phyloP scores from a whole-genome alignment of 2,797 vertebrate genomes.

The Natrix natrix region DNA sequence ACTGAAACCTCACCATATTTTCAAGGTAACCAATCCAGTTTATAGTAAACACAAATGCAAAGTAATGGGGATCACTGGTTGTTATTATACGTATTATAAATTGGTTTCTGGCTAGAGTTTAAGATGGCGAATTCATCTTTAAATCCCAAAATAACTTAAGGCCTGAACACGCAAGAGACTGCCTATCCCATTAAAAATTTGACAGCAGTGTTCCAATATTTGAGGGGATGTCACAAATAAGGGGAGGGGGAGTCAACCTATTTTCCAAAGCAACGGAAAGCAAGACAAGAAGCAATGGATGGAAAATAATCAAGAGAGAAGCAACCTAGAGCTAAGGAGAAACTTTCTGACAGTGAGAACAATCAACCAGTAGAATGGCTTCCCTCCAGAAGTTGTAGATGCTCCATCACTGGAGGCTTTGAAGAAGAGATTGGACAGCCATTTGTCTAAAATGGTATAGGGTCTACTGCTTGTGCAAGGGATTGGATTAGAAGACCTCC shows the following conservation, averaged over 20 bases:
- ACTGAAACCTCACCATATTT: not conserved
- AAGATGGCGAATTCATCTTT: not conserved
- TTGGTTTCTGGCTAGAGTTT: not conserved
- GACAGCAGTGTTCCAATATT: not conserved
- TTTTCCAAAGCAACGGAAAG: not conserved
- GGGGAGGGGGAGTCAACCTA: not conserved
- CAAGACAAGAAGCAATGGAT: not conserved
- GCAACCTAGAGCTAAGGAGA: not conserved
- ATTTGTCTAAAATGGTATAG: not conserved
- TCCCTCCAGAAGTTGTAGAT: not conserved
- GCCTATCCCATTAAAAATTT: not conserved
- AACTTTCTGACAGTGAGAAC: not conserved
- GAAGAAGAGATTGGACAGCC: not conserved
- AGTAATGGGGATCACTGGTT: not conserved
- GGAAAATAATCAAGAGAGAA: not conserved
- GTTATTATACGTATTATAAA: not conserved
- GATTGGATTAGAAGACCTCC: not conserved
- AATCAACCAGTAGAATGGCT: not conserved
- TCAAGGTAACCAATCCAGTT: not conserved
- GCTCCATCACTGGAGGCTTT: not conserved
- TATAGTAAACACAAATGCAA: not conserved
- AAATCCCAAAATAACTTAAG: not conserved
- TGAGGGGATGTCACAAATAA: not conserved
- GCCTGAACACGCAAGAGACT: not conserved
- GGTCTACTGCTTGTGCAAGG: not conserved